These are phyloP conservation scores for Eupithecia insigniata DNA, from an alignment of 2,888 invertebrate genomes.

Conservation along the genomic window DNA sequence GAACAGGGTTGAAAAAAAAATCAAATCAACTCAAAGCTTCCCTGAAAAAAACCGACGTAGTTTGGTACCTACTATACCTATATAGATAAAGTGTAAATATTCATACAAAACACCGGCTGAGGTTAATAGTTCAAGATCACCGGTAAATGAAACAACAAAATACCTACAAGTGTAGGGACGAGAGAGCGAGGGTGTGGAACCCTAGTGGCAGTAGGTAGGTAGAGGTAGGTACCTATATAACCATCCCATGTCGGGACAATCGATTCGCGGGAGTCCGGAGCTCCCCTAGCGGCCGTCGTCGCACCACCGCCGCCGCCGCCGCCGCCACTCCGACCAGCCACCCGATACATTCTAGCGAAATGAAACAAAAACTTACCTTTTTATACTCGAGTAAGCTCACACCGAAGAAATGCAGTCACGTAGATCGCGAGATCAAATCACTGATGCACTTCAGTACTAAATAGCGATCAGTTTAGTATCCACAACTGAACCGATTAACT, in stretches of 20 bases:
- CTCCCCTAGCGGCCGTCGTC: slow-evolving; percentile 60
- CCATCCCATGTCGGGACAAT: slow-evolving; percentile 67
- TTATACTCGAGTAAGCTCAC: slow-evolving; percentile 74
- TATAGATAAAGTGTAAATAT: background rate
- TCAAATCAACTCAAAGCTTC: too few species aligned
- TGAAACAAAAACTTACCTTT: slow-evolving; percentile 77
- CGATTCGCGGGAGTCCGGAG: slow-evolving; percentile 69
- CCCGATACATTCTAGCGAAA: slow-evolving; percentile 57
- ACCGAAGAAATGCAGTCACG: slow-evolving; percentile 76
- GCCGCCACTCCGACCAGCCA: slow-evolving; percentile 56
- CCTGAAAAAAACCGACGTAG: too few species aligned
- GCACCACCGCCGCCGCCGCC: slow-evolving; percentile 40
- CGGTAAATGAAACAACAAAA: slow-evolving; percentile 62
- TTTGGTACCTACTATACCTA: too few species aligned
- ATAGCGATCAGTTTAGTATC: slow-evolving; percentile 59
- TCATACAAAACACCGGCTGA: slow-evolving; percentile 7
- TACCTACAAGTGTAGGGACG: slow-evolving; percentile 32
- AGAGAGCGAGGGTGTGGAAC: slow-evolving; percentile 69
- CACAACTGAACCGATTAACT: slow-evolving; percentile 72
- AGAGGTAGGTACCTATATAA: slow-evolving; percentile 45
- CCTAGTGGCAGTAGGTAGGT: slow-evolving; percentile 45
- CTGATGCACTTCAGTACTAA: slow-evolving; percentile 69
- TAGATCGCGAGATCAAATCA: slow-evolving; percentile 75
- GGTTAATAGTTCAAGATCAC: slow-evolving; percentile 64
- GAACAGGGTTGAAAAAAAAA: too few species aligned